Percentiles rank a stretch among this genome's conserved stretches.
Evolutionary conservation across 2,113 vertebrate genomes (phyloP).

Genomic region (Notothenia coriiceps): DNA sequence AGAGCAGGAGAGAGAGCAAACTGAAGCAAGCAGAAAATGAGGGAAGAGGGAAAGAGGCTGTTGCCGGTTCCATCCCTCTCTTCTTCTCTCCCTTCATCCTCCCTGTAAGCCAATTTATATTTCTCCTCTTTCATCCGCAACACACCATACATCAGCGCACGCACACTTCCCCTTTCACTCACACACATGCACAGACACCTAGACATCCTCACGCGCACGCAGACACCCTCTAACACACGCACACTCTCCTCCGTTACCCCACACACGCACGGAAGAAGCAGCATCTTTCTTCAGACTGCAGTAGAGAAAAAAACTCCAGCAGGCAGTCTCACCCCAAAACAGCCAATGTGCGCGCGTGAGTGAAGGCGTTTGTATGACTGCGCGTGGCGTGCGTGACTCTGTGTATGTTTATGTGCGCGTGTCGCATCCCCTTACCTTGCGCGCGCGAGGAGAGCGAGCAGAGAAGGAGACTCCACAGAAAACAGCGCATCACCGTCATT

Average conservation of each 20-base stretch:
- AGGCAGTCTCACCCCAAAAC: slow-evolving; percentile 30
- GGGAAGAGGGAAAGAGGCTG: slow-evolving; percentile 57
- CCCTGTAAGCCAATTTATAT: slow-evolving; percentile 51
- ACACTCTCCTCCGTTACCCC: not conserved
- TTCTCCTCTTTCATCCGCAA: slow-evolving; percentile 62
- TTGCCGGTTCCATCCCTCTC: slow-evolving; percentile 54
- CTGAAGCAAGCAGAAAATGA: slow-evolving; percentile 46
- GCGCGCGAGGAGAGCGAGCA: slow-evolving; percentile 74
- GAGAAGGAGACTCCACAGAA: slow-evolving; percentile 78
- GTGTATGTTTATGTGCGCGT: slow-evolving; percentile 24
- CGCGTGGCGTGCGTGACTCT: not conserved
- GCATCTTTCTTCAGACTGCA: slow-evolving; percentile 52
- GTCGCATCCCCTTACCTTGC: slow-evolving; percentile 78
- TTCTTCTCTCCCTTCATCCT: slow-evolving; percentile 44
- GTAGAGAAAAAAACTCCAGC: slow-evolving; percentile 10
- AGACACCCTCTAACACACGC: slow-evolving; percentile 21
- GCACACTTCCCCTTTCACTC: not conserved
- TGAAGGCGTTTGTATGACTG: slow-evolving; percentile 40
- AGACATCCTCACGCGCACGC: slow-evolving; percentile 41
- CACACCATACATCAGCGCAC: slow-evolving; percentile 48
- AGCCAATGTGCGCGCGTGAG: not conserved
- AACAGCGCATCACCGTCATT: slow-evolving; percentile 73
- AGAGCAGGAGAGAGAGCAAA: slow-evolving; percentile 21
- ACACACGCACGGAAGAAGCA: not conserved
- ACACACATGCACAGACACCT: slow-evolving; percentile 39